phyloP scores from a whole-genome alignment of 2,888 invertebrate species.

The Agriopis marginaria region DNA sequence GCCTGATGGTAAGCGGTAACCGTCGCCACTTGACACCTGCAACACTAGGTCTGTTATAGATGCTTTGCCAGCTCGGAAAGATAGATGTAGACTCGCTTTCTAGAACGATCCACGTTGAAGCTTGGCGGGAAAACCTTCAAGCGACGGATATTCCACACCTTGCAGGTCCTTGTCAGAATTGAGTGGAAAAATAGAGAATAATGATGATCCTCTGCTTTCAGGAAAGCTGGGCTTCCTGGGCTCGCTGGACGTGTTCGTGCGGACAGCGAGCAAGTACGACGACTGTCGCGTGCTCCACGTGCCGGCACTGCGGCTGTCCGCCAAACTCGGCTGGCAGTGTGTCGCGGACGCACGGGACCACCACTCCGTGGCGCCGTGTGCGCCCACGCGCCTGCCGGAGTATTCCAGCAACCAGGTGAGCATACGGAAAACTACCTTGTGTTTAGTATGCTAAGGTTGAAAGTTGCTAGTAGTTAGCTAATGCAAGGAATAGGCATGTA shows the following conservation, averaged over 20 bases:
- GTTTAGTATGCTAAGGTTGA: background rate
- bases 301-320: slow-evolving; percentile 93
- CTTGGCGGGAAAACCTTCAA: too few relatives aligned
- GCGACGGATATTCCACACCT: too few relatives aligned
- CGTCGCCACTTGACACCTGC: too few relatives aligned
- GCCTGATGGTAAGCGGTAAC: too few relatives aligned
- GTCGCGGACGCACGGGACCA: slow-evolving; percentile 98
- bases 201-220: slow-evolving; percentile 51
- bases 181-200: too few relatives aligned
- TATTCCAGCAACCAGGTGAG: slow-evolving; percentile 96
- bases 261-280: slow-evolving; percentile 99
- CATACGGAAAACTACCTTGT: background rate
- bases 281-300: slow-evolving; percentile 97
- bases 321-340: slow-evolving; percentile 96
- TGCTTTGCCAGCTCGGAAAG: too few relatives aligned
- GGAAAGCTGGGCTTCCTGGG: slow-evolving; percentile 96
- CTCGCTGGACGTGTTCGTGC: slow-evolving; percentile 96
- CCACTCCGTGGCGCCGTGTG: slow-evolving; percentile 97
- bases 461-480: too few relatives aligned
- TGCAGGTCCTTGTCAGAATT: too few relatives aligned
- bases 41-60: too few relatives aligned
- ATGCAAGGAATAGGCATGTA: too few relatives aligned
- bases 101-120: too few relatives aligned
- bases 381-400: slow-evolving; percentile 98
- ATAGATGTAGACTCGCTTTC: too few relatives aligned